Evolutionary conservation across 2,888 invertebrate genomes (phyloP), one percentile per base, ranked within the genome.

Genomic region (Ormyrus rosae): DNA sequence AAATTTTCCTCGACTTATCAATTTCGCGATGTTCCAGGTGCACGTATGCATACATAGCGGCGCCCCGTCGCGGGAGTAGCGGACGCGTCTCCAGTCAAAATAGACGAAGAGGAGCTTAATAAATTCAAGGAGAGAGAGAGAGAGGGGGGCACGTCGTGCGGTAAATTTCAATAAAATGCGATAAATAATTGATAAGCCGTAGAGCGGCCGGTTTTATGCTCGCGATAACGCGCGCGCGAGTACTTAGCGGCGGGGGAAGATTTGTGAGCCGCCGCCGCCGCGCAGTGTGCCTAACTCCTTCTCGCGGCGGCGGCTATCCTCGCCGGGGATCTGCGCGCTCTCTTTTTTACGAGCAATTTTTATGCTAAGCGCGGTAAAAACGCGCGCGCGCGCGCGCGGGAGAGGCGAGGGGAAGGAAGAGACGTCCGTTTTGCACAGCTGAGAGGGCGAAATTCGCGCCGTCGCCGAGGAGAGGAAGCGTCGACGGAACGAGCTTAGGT

Each of bases 111-210:
- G 46, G 10, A 6, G 11, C 8, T 8, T 48, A 19, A 46, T 6
- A 65, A 46, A 55, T 10, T 56, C 55, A 5, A 46, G 45, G 7
- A 5, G 7, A 5, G 34, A 10, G 13, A 19, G 19, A 19, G 19
- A 19, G 19, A 19, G 19, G 19, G 19, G 19, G 19, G 13, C 58
- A 7, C 13, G 34, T 7, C 13, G 48, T 6, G 11, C 34, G 6
- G 13, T 70, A 69, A 70, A 70, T 70, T 55, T 77, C 61, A 63
- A 70, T 63, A 64, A 34, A 61, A 55, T 11, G n/a, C 48, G 64
- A 48, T 73, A 75, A 68, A 75, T 71, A 64, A 78, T 65, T 72
- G 78, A 78, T 78, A 67, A 78, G 78, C 67, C 56, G 13, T n/a
- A 46, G 50, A 34, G 34, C 34, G 34, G 3, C 56, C 61, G 19